Conservation (phyloP, 2,113 vertebrate genomes). For the Ivindomyrus marchei region DNA sequence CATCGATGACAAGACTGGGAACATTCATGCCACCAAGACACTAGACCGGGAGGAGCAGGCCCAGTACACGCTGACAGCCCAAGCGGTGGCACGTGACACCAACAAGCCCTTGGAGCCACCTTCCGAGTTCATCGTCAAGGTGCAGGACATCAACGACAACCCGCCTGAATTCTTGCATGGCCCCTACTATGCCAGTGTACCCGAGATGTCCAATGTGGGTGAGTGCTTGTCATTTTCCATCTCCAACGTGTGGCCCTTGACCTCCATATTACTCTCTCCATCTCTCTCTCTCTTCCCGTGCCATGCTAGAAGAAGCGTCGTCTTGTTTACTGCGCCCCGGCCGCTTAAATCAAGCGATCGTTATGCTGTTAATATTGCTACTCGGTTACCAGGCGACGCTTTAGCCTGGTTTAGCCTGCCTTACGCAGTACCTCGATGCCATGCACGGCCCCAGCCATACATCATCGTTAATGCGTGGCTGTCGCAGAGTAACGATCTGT, state of each 20-base stretch:
- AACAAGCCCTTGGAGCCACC: conserved; percentile 91
- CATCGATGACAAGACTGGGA: conserved; percentile 97
- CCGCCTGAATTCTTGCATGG: conserved; percentile 90
- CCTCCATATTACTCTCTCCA: not conserved
- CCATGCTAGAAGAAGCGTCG: not conserved
- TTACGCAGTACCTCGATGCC: not conserved
- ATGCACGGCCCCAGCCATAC: conserved; percentile 25
- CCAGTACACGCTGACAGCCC: conserved; percentile 91
- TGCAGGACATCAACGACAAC: conserved; percentile 98
- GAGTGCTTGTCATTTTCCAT: conserved; percentile 46
- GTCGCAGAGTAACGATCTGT: conserved; percentile 40
- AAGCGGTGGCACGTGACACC: conserved; percentile 87
- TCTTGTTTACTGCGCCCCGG: not conserved
- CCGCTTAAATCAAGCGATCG: conserved; percentile 11
- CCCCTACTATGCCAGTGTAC: conserved; percentile 89
- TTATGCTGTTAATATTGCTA: conserved; percentile 19
- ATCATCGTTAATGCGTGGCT: conserved; percentile 40
- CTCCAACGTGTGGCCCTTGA: not conserved
- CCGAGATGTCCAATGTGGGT: conserved; percentile 98
- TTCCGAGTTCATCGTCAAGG: conserved; percentile 96
- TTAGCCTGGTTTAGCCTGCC: not conserved
- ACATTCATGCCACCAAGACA: conserved; percentile 97
- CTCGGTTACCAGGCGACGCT: not conserved
- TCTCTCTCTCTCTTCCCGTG: not conserved
- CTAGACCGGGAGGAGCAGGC: conserved; percentile 94